Evolutionary conservation across 2,888 invertebrate species (phyloP), one percentile per base, ranked within the genome.

Genomic region (Leptogaster cylindrica): DNA sequence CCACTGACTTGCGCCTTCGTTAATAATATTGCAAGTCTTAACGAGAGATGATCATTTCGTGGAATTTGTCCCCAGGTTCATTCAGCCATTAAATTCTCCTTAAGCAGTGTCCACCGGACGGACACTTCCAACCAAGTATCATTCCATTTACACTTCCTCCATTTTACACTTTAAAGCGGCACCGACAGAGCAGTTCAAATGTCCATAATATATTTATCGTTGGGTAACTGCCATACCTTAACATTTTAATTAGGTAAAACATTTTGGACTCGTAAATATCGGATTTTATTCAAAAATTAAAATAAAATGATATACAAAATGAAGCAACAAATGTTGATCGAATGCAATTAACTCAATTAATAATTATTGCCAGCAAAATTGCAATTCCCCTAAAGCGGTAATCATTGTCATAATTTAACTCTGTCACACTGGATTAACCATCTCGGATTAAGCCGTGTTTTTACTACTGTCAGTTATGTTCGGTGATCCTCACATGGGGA

Each of bases 211-310:
- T 55, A 39, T 55, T 55, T 36, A 36, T 18, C 55, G 20, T 16
- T 16, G 52, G 8, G 33, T 23, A 36, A 14, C 36, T 39, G 39
- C 55, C 36, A 55, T 55, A 55, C 55, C 23, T 55, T 55, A 55
- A 55, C 36, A 39, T 55, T 55, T 55, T 55, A 55, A 55, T 55
- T 55, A 55, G 36, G 55, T 33, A 36, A 55, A 55, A 55, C 55
- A 55, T 39, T 55, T 55, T 55, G 55, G 55, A 39, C 55, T 55
- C 55, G 55, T 55, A 55, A 55, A 55, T 39, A 36, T 18, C 23
- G 8, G 36, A 55, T 55, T 55, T 55, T 55, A 55, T 36, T 55
- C 39, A 36, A 55, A 55, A 36, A 39, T 20, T 7, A 36, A 2
- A 16, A 55, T 36, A 55, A 55, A 55, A 10, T n/a, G n/a, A n/a